Evolutionary conservation across 2,888 invertebrate species (phyloP), one percentile per base, ranked within the genome.

Genomic region (Blera fallax): DNA sequence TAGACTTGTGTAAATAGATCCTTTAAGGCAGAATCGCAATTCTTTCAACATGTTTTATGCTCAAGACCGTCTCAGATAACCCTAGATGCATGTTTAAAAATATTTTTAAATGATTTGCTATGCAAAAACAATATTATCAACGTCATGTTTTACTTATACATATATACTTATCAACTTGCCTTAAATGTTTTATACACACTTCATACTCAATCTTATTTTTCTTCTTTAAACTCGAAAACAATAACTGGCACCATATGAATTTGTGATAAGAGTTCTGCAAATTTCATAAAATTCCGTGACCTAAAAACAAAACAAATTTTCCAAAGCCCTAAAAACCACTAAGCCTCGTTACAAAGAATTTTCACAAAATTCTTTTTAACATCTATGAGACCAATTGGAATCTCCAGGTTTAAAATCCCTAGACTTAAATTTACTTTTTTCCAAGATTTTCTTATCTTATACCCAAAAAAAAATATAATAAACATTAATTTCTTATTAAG

Each of bases 61-160:
- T 40, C 14, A 37, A 58, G 34, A 10, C 27, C 4, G 14, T 7
- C 54, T 29, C 11, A 27, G 62, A 62, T 43, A 62, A 45, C 43
- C 29, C 29, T 6, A 40, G 27, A 29, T 62, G 43, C 45, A 45
- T 29, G 16, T n/a, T n/a, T n/a, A n/a, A n/a, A n/a, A n/a, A n/a
- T n/a, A 24, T n/a, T 21, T 24, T 21, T 45, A 45, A 32, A 64
- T 14, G 6, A n/a, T n/a, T 3, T 65, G 50, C 50, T 48, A 21
- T n/a, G 32, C 18, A 65, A 65, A 64, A 65, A 50, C 45, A 64
- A 32, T 50, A n/a, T 48, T 32, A 65, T 50, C 64, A 65, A 7
- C n/a, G n/a, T 32, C 29, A n/a, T 32, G 1, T 11, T 21, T 64
- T 10, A 16, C 10, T 27, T 1, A 18, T n/a, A n/a, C n/a, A n/a